A percentile compares a stretch with the other conserved stretches of the same genome.
Conservation (phyloP, 2,888 invertebrate genomes). For the Diarsia rubi region DNA sequence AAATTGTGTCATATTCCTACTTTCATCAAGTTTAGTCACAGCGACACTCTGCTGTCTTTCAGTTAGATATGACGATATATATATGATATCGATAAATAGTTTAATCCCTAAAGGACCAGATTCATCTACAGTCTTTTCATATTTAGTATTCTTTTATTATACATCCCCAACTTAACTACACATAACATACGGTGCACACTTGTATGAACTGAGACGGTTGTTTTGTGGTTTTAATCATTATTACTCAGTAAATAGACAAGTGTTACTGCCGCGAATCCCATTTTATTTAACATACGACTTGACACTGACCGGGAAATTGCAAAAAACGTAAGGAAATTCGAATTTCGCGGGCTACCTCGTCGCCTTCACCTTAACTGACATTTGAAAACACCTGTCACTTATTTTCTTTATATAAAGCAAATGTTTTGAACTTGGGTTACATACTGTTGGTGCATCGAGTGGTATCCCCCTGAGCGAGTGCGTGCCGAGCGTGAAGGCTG, state of each 20-base stretch:
- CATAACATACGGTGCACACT: no score
- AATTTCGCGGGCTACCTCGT: no score
- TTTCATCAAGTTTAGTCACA: not conserved
- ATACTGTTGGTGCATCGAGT: conserved; percentile 95
- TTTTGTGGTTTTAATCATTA: no score
- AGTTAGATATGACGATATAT: no score
- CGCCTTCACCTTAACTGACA: no score
- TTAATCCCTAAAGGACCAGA: not conserved
- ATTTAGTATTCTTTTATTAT: not conserved
- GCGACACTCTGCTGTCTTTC: not conserved
- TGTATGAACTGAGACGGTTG: no score
- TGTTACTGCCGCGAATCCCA: no score
- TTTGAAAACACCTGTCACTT: not conserved
- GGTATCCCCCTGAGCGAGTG: conserved; percentile 94
- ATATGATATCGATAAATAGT: conserved; percentile 2
- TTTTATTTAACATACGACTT: no score
- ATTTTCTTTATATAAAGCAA: not conserved
- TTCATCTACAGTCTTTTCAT: conserved; percentile 46
- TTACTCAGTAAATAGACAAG: no score
- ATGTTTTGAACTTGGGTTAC: not conserved
- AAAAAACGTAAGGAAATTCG: no score
- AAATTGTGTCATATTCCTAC: not conserved
- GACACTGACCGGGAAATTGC: no score
- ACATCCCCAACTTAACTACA: not conserved
- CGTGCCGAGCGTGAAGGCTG: conserved; percentile 95